Base-by-base conservation (phyloP, 2,113 vertebrate genomes). In the Puffinus mauretanicus region DNA sequence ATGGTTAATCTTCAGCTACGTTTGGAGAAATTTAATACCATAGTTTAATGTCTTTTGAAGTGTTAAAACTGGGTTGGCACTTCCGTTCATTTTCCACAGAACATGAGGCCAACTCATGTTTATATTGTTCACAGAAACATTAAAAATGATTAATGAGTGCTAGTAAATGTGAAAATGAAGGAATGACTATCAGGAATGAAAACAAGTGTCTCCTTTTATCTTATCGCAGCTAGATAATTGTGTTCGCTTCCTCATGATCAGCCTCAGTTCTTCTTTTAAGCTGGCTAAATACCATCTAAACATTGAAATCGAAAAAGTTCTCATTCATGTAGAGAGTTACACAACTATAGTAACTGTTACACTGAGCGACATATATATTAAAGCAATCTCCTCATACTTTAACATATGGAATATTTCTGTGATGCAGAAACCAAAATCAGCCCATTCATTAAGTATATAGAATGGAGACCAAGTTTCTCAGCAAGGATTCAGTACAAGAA, bases 161-260 rank as follows among this genome's bases (percentile, higher is more conserved):
- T 52, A 84, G 19, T 55, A 81, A 86, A 60, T 27, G 44, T 79
- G 44, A 94, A 84, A 94, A 88, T 72, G 27, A 95, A 89, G 61
- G 19, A 79, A 88, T 26, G 15, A 60, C 22, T 71, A 58, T 26
- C 24, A 85, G 51, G 34, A 82, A 66, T 18, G 25, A 91, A 94
- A 96, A 11, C 32, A 67, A 76, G 9, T 76, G 24, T 70, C 42
- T 90, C 24, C 13, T 85, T 93, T 91, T 46, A 73, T 90, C 57
- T 84, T 82, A 69, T 16, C 30, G 67, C 24, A 84, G 24, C 11
- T 44, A 71, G 69, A 42, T 78, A 84, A 66, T 44, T 52, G 18
- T 88, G 72, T 76, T 75, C 64, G 6, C 34, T 86, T 82, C 30
- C 8, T 81, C 24, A 36, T 25, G 10, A 54, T 82, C 18, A 65